Conservation (phyloP, 1,140 invertebrate genomes). For the Papilio xuthus region DNA sequence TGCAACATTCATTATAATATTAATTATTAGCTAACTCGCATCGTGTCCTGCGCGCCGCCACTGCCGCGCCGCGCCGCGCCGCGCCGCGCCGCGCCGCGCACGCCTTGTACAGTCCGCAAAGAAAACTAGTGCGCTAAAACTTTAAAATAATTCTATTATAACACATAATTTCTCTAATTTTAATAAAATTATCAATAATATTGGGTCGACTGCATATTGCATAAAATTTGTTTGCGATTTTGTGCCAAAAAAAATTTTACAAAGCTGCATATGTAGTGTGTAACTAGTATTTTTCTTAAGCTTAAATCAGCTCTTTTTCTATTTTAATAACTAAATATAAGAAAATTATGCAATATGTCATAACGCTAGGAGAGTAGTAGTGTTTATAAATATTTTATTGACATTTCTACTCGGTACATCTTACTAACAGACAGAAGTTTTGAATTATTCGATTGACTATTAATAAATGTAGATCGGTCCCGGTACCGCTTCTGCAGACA, state of each 20-base stretch:
- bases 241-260: no score
- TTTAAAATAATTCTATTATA: neutral
- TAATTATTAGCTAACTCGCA: conserved; percentile 77
- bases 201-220: no score
- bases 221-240: no score
- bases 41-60: conserved; percentile 53
- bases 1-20: conserved; percentile 78
- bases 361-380: no score
- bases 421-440: neutral
- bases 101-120: conserved; percentile 48
- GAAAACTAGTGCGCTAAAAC: conserved; percentile 7
- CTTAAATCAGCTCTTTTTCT: no score
- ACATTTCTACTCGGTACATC: neutral
- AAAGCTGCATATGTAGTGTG: no score
- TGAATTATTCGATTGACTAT: conserved; percentile 5
- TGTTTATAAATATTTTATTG: neutral
- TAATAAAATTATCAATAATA: no score
- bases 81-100: conserved; percentile 4
- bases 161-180: no score
- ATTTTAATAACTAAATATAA: no score
- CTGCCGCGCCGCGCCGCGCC: conserved; percentile 3
- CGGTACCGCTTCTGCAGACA: neutral
- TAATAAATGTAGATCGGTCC: neutral
- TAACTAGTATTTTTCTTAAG: no score
- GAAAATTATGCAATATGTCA: no score